phyloP scores from a whole-genome alignment of 2,797 vertebrate species.

The Tinamus major region DNA sequence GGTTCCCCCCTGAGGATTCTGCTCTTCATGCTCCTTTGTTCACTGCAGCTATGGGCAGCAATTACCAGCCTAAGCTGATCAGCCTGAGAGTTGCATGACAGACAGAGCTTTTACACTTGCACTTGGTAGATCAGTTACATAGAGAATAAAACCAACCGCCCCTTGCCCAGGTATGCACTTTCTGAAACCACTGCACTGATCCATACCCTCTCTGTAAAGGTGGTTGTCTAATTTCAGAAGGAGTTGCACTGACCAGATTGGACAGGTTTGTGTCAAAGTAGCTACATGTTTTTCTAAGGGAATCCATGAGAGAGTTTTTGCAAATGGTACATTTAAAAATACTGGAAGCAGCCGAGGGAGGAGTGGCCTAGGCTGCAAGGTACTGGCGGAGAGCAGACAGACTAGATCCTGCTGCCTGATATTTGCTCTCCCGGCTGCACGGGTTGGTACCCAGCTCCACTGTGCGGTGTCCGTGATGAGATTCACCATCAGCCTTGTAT shows the following conservation, averaged over 20 bases:
- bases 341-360: rapidly evolving
- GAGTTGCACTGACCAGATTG: not conserved
- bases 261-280: not conserved
- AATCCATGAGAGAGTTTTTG: not conserved
- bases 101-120: not conserved
- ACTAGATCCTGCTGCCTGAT: not conserved
- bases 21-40: not conserved
- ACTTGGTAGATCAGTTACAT: not conserved
- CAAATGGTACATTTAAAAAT: not conserved
- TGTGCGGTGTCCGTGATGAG: not conserved
- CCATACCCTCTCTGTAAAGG: not conserved
- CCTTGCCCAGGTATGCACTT: not conserved
- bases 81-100: not conserved
- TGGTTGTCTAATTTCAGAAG: not conserved
- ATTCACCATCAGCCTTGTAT: rapidly evolving
- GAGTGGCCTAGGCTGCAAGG: not conserved
- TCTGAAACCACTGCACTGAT: not conserved
- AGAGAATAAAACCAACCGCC: not conserved
- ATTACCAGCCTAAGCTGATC: not conserved
- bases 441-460: not conserved
- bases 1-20: not conserved
- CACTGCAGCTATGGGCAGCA: not conserved
- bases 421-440: not conserved
- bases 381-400: rapidly evolving
- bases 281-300: not conserved